A percentile compares a stretch with the other conserved stretches of the same genome.
Conservation (phyloP, 2,113 vertebrate species). For the Rhinolophus sinicus region DNA sequence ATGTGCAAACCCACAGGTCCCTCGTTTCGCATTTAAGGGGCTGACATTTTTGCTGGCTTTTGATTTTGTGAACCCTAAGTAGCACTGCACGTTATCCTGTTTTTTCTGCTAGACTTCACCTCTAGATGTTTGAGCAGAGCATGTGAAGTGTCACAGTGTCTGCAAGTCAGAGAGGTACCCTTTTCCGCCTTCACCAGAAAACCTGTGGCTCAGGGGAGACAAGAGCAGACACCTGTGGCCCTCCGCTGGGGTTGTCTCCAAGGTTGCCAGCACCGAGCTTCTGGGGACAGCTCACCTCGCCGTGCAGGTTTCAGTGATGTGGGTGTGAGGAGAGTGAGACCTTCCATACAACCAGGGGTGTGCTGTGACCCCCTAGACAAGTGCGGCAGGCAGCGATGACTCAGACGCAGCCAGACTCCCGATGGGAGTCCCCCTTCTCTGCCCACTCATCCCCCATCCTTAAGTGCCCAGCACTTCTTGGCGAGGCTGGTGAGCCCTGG, state of each 20-base stretch:
- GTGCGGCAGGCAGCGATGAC: fast-evolving
- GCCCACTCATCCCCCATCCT: background rate
- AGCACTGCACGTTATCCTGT: background rate
- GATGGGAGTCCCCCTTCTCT: too few species aligned
- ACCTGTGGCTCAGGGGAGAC: background rate
- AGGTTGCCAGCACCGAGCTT: too few species aligned
- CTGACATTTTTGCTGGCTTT: background rate
- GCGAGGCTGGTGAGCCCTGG: background rate
- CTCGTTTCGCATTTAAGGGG: background rate
- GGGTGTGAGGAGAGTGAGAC: too few species aligned
- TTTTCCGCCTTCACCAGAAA: background rate
- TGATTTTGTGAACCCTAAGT: background rate
- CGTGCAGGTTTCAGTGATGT: background rate
- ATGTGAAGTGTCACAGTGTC: background rate
- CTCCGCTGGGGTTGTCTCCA: background rate
- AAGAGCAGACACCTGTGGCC: background rate
- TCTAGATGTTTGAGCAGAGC: background rate
- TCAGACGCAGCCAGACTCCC: background rate
- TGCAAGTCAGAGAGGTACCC: background rate
- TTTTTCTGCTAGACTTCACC: background rate
- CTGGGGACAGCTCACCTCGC: background rate
- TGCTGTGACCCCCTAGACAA: background rate
- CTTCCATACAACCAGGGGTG: fast-evolving
- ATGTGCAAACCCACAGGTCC: background rate
- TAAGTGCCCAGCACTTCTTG: background rate